Conservation (phyloP, 2,113 vertebrate species). For the Protomyctophum bolini region DNA sequence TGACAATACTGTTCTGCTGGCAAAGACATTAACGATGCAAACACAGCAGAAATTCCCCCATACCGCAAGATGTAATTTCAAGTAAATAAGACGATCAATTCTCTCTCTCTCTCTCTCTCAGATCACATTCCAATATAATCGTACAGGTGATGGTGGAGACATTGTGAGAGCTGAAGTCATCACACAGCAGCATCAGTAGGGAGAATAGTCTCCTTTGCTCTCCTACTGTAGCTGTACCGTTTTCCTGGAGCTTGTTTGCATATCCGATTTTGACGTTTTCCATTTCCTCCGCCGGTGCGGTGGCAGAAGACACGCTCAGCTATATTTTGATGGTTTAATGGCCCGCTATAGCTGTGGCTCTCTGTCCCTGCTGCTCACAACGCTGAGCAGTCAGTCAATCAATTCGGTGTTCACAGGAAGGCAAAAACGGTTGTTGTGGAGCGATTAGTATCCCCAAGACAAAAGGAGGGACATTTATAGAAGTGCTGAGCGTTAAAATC, state of each 20-base stretch:
- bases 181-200: too few relatives aligned
- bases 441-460: slow-evolving; percentile 44
- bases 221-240: too few relatives aligned
- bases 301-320: slow-evolving; percentile 25
- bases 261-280: not conserved
- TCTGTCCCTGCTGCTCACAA: slow-evolving; percentile 1
- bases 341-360: slow-evolving; percentile 12
- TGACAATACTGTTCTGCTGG: slow-evolving; percentile 22
- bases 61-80: slow-evolving; percentile 23
- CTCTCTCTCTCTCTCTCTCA: not conserved
- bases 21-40: slow-evolving; percentile 16
- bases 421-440: slow-evolving; percentile 20
- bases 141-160: not conserved
- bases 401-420: slow-evolving; percentile 24
- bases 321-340: slow-evolving; percentile 9
- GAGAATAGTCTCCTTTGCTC: too few relatives aligned
- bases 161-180: too few relatives aligned
- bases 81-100: slow-evolving; percentile 29
- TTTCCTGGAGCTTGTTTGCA: too few relatives aligned
- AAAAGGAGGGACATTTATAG: slow-evolving; percentile 49
- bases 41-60: slow-evolving; percentile 17
- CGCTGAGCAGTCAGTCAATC: not conserved
- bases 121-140: not conserved
- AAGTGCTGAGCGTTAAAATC: slow-evolving; percentile 48
- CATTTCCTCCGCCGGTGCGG: not conserved